Evolutionary conservation across 1,140 invertebrate species (phyloP), one percentile per base, ranked within the genome.

Genomic region (Apolygus lucorum): DNA sequence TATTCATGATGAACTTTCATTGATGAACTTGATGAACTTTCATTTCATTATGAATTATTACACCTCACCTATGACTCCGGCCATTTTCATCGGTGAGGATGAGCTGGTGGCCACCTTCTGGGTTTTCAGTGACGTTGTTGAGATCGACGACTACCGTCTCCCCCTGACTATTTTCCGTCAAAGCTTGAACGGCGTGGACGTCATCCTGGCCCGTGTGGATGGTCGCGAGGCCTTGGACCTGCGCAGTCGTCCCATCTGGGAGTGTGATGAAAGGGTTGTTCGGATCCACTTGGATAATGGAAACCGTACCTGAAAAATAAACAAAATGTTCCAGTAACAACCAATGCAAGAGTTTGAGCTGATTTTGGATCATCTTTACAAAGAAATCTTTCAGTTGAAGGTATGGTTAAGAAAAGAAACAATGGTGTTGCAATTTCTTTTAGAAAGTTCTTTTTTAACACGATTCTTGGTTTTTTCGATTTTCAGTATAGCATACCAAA

Each of bases 211-310:
- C 54, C 4, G 54, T 24, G 22, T 59, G 54, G 22, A 59, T 59
- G 2, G 54, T 59, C 11, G 54, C 54, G 8, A 59, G 22, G 69
- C 90, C 89, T 81, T 92, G 89, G 54, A 98, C 92, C 80, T 96
- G 93, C 21, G 94, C 94, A 27, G 94, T 95, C 54, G 93, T 96
- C 66, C 95, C 95, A 81, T 98, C 95, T 0, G 94, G 91, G 76
- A 98, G 83, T 25, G 94, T 96, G 72, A 97, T 95, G 74, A 96
- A 92, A 28, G 93, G 90, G 80, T 92, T 93, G 75, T 88, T 92
- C 49, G 94, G 92, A 83, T 98, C 94, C 69, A 98, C 91, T 80
- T 97, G 95, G 72, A 98, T 95, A 66, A 97, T 90, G 28, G 94
- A 96, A 59, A 98, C 92, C 1, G 93, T 92, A 71, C n/a, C n/a